Evolutionary conservation across 1,140 invertebrate species (phyloP), one percentile per base, ranked within the genome.

Genomic region (Idris sp.): DNA sequence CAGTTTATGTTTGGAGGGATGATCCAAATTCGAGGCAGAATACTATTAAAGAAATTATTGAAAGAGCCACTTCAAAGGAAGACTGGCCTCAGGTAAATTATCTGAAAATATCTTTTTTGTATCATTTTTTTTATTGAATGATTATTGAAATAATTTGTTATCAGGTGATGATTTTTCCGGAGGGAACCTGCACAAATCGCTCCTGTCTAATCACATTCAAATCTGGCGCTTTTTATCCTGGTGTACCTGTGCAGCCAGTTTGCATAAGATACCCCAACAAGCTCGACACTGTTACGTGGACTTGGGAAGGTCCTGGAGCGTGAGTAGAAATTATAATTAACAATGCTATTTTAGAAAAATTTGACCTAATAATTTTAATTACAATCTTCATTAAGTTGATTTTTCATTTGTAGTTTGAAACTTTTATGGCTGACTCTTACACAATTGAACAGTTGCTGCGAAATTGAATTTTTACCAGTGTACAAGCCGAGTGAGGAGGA

Each of bases 221-320:
- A 88, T 93, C 93, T 8, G 97, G 96, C 58, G 94, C 94, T 2
- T 96, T 96, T 86, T 96, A 96, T 88, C 96, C 96, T 0, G 96
- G 96, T 0, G 94, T 97, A 7, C 96, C 97, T 0, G 94, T 99
- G 0, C 97, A 99, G 82, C 97, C 97, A 0, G 95, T 98, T 4
- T 93, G 95, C 71, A 92, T 99, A 41, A 90, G 94, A 44, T 98
- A 98, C 86, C 95, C 95, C 0, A 98, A 98, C 82, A 93, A 93
- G 81, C 88, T 94, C 76, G 96, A 99, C 82, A 97, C 96, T 2
- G 92, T 97, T 28, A 97, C 96, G 0, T 99, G 97, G 97, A 98
- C 97, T 2, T 99, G 97, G 97, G 95, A 98, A 87, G 97, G 97
- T 54, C 96, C 96, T 65, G 94, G 94, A 87, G 95, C 95, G 95